Percentiles rank a stretch among this genome's conserved stretches.
Evolutionary conservation across 2,797 vertebrate genomes (phyloP).

Genomic region (Zonotrichia albicollis): DNA sequence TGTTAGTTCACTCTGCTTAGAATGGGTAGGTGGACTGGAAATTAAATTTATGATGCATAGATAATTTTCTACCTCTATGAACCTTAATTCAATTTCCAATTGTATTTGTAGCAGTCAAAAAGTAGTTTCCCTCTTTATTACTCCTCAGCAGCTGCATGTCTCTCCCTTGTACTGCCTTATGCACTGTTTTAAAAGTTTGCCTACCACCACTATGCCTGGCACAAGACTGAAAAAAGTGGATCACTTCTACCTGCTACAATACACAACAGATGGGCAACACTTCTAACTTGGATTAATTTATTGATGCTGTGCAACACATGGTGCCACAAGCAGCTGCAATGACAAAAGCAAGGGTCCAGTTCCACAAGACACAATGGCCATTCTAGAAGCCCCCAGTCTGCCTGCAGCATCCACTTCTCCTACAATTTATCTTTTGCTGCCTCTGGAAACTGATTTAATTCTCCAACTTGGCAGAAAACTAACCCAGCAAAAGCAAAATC

Average conservation of each 20-base stretch:
- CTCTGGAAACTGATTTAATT: not conserved
- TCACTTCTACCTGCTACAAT: conserved; percentile 32
- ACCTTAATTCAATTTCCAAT: conserved; percentile 26
- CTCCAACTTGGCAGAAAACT: not conserved
- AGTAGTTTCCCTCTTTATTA: not conserved
- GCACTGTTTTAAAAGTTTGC: not conserved
- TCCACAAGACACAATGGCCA: not conserved
- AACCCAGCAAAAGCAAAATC: not conserved
- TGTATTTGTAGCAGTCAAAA: not conserved
- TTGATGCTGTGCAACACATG: not conserved
- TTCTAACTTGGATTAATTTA: conserved; percentile 20
- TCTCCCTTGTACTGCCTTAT: not conserved
- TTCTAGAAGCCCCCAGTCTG: not conserved
- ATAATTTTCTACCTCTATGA: not conserved
- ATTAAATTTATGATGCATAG: not conserved
- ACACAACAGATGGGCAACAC: conserved; percentile 14
- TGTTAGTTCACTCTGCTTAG: not conserved
- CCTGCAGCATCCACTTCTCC: not conserved
- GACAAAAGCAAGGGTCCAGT: conserved; percentile 33
- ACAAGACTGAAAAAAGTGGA: not conserved
- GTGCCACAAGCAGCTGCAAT: conserved; percentile 39
- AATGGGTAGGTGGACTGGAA: not conserved
- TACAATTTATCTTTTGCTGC: not conserved
- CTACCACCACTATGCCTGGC: not conserved
- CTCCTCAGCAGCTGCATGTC: not conserved